Evolutionary conservation across 2,797 vertebrate genomes (phyloP).

Genomic region (Coendou prehensilis): DNA sequence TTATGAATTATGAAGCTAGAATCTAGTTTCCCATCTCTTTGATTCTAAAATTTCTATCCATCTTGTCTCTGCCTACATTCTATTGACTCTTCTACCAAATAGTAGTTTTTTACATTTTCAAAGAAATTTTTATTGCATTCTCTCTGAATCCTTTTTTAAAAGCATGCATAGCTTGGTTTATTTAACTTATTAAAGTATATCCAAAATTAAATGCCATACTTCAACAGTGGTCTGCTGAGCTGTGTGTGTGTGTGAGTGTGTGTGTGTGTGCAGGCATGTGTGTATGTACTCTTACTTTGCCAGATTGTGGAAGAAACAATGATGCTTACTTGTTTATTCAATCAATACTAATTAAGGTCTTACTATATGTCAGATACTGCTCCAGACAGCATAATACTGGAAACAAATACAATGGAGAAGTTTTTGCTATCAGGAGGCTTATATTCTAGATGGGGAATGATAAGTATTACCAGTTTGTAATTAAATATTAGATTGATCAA

Average conservation of each 20-base stretch:
- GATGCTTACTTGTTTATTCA: neutral
- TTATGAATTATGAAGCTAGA: neutral
- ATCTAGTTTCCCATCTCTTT: neutral
- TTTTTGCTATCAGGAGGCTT: neutral
- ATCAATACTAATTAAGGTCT: neutral
- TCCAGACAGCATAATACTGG: neutral
- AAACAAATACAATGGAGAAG: neutral
- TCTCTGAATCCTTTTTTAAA: neutral
- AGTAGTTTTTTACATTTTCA: neutral
- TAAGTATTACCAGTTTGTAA: neutral
- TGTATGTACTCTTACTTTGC: neutral
- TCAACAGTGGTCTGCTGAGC: neutral
- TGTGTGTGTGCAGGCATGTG: neutral
- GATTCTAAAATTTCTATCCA: neutral
- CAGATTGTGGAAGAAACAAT: neutral
- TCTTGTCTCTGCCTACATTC: neutral
- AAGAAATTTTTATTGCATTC: neutral
- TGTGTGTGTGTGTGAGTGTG: neutral
- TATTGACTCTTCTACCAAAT: neutral
- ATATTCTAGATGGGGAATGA: neutral
- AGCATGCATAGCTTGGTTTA: neutral
- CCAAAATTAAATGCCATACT: slow-evolving; percentile 25
- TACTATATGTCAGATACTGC: neutral
- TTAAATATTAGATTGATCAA: neutral
- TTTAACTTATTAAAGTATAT: neutral